A percentile compares a stretch with the other conserved stretches of the same genome.
phyloP scores from a whole-genome alignment of 2,113 vertebrate species.

The Tragulus kanchil region DNA sequence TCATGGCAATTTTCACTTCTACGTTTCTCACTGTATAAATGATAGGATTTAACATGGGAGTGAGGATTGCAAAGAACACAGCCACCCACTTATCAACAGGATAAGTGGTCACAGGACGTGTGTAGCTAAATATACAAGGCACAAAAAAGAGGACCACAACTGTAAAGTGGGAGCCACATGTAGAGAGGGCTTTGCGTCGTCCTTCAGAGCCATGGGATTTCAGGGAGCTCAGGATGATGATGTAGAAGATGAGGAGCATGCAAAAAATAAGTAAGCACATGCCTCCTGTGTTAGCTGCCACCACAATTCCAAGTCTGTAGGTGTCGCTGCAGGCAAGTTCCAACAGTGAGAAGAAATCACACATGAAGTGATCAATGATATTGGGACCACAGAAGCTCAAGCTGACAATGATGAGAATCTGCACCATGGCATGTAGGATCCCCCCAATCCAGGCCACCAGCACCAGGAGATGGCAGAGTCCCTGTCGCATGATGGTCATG shows the following conservation, averaged over 20 bases:
- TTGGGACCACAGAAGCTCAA: constrained; percentile 73
- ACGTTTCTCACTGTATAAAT: too few species aligned
- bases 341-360: constrained; percentile 78
- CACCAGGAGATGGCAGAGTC: constrained; percentile 74
- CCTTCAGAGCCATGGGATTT: not conserved
- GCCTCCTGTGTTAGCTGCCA: too few species aligned
- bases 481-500: too few species aligned
- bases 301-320: too few species aligned
- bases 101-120: constrained; percentile 71
- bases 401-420: constrained; percentile 72
- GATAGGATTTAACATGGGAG: too few species aligned
- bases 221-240: too few species aligned
- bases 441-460: constrained; percentile 67
- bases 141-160: constrained; percentile 75
- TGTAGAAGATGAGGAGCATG: too few species aligned
- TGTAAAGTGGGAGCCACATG: constrained; percentile 59
- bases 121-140: constrained; percentile 78
- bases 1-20: too few species aligned
- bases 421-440: constrained; percentile 58
- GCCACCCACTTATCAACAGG: too few species aligned
- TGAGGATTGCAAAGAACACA: too few species aligned
- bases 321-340: constrained; percentile 56
- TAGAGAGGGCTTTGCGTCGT: not conserved
- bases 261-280: too few species aligned
- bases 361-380: constrained; percentile 80